Evolutionary conservation across 2,113 vertebrate genomes (phyloP).

Genomic region (Regulus satrapa): DNA sequence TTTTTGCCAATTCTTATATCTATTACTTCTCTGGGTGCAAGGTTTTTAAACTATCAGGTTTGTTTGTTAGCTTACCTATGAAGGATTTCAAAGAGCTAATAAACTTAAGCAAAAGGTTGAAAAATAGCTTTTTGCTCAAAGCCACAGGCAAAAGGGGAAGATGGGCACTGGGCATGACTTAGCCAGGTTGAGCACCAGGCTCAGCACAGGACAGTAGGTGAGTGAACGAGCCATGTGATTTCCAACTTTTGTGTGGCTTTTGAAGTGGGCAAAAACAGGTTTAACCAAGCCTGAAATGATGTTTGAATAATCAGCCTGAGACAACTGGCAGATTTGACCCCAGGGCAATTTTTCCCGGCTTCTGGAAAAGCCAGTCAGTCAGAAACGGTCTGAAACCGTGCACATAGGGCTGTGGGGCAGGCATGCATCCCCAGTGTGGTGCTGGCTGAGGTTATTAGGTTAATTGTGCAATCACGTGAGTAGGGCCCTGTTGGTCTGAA

Average conservation of each 20-base stretch:
- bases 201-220: not conserved
- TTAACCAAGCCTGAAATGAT: not conserved
- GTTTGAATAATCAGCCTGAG: not conserved
- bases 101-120: not conserved
- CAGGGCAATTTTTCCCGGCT: rapidly evolving
- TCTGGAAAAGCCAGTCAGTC: not conserved
- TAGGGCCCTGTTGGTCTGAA: not conserved
- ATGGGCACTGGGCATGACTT: not conserved
- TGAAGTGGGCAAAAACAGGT: not conserved
- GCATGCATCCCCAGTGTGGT: rapidly evolving
- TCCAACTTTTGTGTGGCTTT: not conserved
- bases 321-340: not conserved
- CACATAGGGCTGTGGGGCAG: not conserved
- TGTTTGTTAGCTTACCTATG: not conserved
- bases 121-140: not conserved
- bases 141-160: not conserved
- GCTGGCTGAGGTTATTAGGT: not conserved
- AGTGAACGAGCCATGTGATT: rapidly evolving
- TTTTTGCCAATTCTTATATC: not conserved
- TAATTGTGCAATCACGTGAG: not conserved
- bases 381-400: rapidly evolving
- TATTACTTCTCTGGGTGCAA: not conserved
- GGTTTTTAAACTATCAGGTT: not conserved
- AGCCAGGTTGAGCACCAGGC: not conserved
- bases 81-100: not conserved